Percentiles rank a stretch among this genome's conserved stretches.
phyloP scores from a whole-genome alignment of 2,888 invertebrate genomes.

The Dicranocentrus wangi region DNA sequence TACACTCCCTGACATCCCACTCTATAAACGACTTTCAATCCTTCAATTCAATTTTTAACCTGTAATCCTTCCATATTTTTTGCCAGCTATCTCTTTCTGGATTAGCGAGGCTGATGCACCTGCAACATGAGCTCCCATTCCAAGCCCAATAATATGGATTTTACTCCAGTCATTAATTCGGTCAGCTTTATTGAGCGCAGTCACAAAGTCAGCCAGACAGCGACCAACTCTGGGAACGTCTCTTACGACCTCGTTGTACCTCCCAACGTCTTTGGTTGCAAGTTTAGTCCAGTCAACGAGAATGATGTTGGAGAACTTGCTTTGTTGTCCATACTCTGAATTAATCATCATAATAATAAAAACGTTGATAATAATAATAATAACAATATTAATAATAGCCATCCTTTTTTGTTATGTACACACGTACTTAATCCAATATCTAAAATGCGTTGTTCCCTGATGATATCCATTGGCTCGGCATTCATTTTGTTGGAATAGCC shows the following conservation, averaged over 20 bases:
- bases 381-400: neutral
- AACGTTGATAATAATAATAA: neutral
- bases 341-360: too few relatives aligned
- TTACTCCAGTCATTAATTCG: neutral
- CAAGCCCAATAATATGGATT: conserved; percentile 26
- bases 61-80: conserved; percentile 7
- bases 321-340: neutral
- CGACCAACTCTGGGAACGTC: neutral
- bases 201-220: neutral
- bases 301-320: neutral
- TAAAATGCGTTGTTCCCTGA: conserved; percentile 19
- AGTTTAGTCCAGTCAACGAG: neutral
- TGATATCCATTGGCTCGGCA: neutral
- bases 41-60: neutral
- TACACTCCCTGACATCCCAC: too few relatives aligned
- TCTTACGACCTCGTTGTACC: neutral
- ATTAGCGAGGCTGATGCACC: neutral
- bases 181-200: neutral
- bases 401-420: neutral
- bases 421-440: conserved; percentile 3
- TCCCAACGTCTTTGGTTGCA: neutral
- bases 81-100: neutral
- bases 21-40: too few relatives aligned
- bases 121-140: conserved; percentile 35
- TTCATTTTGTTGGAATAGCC: neutral